phyloP scores from a whole-genome alignment of 2,888 invertebrate genomes.

The Sinopyrophorus schimmeli region DNA sequence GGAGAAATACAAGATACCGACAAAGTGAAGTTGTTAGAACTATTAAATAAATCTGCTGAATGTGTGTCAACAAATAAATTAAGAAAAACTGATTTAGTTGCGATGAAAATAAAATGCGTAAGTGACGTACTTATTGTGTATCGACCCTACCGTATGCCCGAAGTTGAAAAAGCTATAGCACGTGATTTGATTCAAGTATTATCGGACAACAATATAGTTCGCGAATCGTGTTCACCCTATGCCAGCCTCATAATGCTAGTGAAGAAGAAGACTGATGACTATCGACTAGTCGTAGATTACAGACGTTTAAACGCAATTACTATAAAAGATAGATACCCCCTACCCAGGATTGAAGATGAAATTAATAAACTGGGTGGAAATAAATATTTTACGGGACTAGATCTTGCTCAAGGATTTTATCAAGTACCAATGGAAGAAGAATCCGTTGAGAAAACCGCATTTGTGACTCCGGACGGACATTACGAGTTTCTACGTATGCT shows the following conservation, averaged over 20 bases:
- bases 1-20: not conserved
- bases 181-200: conserved; percentile 29
- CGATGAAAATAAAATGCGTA: conserved; percentile 11
- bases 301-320: conserved; percentile 39
- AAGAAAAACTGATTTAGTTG: conserved; percentile 6
- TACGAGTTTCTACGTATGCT: conserved; percentile 42
- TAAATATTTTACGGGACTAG: conserved; percentile 37
- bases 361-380: conserved; percentile 35
- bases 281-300: conserved; percentile 35
- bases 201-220: conserved; percentile 25
- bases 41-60: conserved; percentile 3
- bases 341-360: conserved; percentile 41
- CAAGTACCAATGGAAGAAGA: conserved; percentile 41
- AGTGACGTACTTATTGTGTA: conserved; percentile 5
- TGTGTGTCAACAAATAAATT: conserved; percentile 7
- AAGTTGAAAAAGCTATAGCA: conserved; percentile 32
- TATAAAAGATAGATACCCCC: conserved; percentile 38
- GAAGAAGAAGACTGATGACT: conserved; percentile 33
- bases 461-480: conserved; percentile 42
- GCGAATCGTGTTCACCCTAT: conserved; percentile 38
- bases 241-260: conserved; percentile 31
- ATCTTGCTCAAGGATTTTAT: conserved; percentile 39
- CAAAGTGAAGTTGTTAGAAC: not conserved
- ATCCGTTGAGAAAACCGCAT: conserved; percentile 42
- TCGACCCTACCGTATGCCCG: conserved; percentile 12